Percentiles rank a stretch among this genome's conserved stretches.
Conservation (phyloP, 1,140 invertebrate genomes). For the Anthonomus grandis region DNA sequence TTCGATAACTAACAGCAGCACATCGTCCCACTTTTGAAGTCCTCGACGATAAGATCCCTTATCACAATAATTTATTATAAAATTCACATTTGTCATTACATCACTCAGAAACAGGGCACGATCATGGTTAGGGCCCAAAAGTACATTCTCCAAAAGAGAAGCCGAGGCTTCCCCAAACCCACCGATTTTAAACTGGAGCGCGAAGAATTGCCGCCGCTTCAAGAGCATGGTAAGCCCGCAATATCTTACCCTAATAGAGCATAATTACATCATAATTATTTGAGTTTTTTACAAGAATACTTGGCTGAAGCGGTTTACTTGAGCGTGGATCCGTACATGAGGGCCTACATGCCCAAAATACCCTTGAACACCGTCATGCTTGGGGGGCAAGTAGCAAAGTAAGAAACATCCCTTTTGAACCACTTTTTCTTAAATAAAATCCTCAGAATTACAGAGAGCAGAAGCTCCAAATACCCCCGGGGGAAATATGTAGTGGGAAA, state of each 20-base stretch:
- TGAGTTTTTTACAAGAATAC: too few relatives aligned
- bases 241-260: too few relatives aligned
- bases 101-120: too few relatives aligned
- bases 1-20: too few relatives aligned
- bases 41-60: too few relatives aligned
- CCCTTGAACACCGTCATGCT: background rate
- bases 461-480: constrained; percentile 51
- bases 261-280: too few relatives aligned
- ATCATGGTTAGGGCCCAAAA: constrained; percentile 19
- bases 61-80: too few relatives aligned
- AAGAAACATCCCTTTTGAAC: background rate
- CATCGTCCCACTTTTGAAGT: too few relatives aligned
- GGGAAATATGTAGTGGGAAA: constrained; percentile 51
- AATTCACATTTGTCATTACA: too few relatives aligned
- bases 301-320: constrained; percentile 63
- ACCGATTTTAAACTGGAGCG: constrained; percentile 62
- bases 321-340: constrained; percentile 58
- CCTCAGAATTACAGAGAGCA: constrained; percentile 49
- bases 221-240: constrained; percentile 61
- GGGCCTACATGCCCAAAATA: background rate
- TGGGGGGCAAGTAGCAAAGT: background rate
- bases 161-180: constrained; percentile 61
- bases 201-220: constrained; percentile 59
- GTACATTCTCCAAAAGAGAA: constrained; percentile 52
- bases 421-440: background rate